Percentiles rank a stretch among this genome's conserved stretches.
Conservation (phyloP, 2,888 invertebrate species). For the Pemphredon lugubris region DNA sequence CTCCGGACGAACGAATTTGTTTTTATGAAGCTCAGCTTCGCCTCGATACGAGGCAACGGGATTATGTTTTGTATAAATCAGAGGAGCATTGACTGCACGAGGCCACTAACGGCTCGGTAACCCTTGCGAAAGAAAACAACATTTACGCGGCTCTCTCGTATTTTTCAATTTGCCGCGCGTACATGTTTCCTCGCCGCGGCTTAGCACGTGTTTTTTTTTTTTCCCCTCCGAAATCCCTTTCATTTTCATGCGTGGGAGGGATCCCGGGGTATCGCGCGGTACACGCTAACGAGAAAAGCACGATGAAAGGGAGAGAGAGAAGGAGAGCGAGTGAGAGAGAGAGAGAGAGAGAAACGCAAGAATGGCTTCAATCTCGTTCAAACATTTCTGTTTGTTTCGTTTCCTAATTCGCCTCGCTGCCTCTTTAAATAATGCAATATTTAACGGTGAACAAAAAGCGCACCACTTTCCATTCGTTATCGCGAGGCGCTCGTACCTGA, state of each 20-base stretch:
- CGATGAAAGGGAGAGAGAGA: no score
- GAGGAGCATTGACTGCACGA: neutral
- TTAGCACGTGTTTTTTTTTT: conserved; percentile 18
- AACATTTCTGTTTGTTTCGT: conserved; percentile 19
- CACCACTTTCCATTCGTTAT: conserved; percentile 11
- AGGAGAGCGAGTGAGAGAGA: no score
- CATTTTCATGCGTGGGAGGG: no score
- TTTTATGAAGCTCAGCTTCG: no score
- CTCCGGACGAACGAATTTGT: no score
- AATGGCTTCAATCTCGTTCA: conserved; percentile 6
- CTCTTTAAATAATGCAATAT: conserved; percentile 24
- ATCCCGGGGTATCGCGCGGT: neutral
- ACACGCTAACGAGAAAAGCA: conserved; percentile 28
- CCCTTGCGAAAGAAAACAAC: conserved; percentile 13
- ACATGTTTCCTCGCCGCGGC: conserved; percentile 4
- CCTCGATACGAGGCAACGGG: neutral
- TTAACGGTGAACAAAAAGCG: conserved; percentile 11
- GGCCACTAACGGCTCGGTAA: neutral
- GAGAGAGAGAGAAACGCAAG: neutral
- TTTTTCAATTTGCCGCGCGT: conserved; percentile 26
- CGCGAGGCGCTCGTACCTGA: neutral
- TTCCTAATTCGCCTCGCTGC: conserved; percentile 20
- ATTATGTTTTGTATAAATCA: neutral
- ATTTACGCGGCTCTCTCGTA: conserved; percentile 11
- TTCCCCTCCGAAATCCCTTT: conserved; percentile 18